These are phyloP conservation scores for Microplitis deprimator DNA, from an alignment of 2,888 invertebrate genomes.

Conservation along the genomic window DNA sequence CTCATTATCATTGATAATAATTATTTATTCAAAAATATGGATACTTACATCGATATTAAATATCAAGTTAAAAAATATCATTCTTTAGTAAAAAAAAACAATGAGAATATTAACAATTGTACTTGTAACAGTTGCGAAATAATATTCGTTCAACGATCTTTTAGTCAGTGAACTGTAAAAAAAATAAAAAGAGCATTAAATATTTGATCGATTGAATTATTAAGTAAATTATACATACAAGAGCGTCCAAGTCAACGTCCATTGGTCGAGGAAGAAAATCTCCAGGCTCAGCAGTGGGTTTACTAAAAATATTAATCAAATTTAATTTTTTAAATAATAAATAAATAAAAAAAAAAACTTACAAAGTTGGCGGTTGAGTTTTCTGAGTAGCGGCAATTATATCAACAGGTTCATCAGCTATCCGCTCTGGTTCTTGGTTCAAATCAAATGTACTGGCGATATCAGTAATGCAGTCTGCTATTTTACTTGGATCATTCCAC, in stretches of 20 bases:
- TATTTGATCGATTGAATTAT: neutral
- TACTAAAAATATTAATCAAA: neutral
- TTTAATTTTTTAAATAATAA: neutral
- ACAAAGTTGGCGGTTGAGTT: neutral
- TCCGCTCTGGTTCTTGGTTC: neutral
- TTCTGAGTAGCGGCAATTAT: neutral
- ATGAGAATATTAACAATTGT: neutral
- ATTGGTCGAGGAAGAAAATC: conserved; percentile 1
- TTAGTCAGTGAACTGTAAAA: neutral
- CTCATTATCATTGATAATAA: neutral
- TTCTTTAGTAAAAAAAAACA: neutral
- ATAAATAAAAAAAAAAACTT: neutral
- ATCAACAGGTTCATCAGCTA: neutral
- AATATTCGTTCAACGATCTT: neutral
- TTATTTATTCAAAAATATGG: neutral
- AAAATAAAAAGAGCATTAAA: neutral
- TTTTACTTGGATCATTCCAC: conserved; percentile 29
- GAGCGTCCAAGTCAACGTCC: conserved; percentile 20
- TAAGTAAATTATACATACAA: neutral
- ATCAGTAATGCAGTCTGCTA: conserved; percentile 40
- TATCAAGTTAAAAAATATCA: neutral
- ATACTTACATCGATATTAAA: neutral
- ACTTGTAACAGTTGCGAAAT: neutral
- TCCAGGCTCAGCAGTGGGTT: neutral
- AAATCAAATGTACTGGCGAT: conserved; percentile 21